Conservation (phyloP, 2,888 invertebrate genomes). For the Liposcelis brunnea region DNA sequence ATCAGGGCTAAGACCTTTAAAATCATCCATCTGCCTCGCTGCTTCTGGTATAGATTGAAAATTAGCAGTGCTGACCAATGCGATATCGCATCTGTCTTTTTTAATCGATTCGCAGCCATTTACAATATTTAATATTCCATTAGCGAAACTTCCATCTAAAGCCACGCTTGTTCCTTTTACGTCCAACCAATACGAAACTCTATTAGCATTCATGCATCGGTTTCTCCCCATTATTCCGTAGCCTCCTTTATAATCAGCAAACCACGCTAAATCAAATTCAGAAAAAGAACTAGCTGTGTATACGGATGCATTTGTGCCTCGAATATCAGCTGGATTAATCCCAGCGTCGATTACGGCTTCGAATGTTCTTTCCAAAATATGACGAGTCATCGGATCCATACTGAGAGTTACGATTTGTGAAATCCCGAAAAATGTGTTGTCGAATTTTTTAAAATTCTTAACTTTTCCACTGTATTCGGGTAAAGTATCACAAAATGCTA, state of each 20-base stretch:
- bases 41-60: conserved; percentile 37
- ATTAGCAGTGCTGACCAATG: conserved; percentile 37
- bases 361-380: neutral
- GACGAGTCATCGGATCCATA: neutral
- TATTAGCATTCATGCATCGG: conserved; percentile 40
- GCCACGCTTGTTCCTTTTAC: conserved; percentile 37
- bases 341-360: neutral
- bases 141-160: conserved; percentile 46
- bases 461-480: neutral
- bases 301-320: conserved; percentile 28
- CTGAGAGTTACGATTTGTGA: neutral
- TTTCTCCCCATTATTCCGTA: conserved; percentile 49
- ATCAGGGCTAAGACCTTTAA: conserved; percentile 40
- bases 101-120: conserved; percentile 27
- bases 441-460: neutral
- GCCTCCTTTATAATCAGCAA: conserved; percentile 34
- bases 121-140: conserved; percentile 39
- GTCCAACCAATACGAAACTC: conserved; percentile 41
- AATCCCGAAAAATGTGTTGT: neutral
- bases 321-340: conserved; percentile 27
- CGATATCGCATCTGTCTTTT: conserved; percentile 30
- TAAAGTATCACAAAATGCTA: neutral
- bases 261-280: conserved; percentile 29
- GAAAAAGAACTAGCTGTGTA: conserved; percentile 22
- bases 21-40: conserved; percentile 40